These are phyloP conservation scores for Lamellibrachia satsuma DNA, from an alignment of 2,888 invertebrate genomes.

Conservation along the genomic window DNA sequence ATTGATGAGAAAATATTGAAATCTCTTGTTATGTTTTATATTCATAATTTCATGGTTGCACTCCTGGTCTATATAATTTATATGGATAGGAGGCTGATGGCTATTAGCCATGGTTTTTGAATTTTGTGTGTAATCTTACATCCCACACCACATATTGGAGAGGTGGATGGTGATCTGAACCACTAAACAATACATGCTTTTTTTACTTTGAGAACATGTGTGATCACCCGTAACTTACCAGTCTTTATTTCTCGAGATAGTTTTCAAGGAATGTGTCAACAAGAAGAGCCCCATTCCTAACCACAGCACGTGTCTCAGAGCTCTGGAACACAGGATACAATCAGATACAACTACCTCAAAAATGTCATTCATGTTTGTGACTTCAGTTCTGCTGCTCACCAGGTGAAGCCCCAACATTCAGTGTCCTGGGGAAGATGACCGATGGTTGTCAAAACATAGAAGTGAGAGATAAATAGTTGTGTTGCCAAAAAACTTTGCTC, in stretches of 20 bases:
- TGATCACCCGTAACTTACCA: slow-evolving; percentile 65
- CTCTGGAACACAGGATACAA: slow-evolving; percentile 38
- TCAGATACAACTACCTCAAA: not conserved
- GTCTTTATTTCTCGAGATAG: slow-evolving; percentile 87
- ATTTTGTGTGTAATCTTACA: too few species aligned
- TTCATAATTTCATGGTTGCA: too few species aligned
- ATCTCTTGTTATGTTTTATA: too few species aligned
- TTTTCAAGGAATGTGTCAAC: slow-evolving; percentile 83
- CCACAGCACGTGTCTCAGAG: slow-evolving; percentile 69
- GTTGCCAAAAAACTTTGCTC: not conserved
- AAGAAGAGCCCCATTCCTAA: slow-evolving; percentile 75
- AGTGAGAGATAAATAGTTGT: not conserved
- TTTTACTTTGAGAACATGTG: slow-evolving; percentile 24
- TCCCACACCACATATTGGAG: too few species aligned
- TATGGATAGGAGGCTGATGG: too few species aligned
- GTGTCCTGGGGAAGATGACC: not conserved
- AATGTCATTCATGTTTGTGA: not conserved
- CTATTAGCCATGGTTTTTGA: too few species aligned
- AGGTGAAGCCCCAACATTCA: not conserved
- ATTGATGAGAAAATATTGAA: too few species aligned
- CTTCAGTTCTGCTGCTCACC: not conserved
- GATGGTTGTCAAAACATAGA: not conserved
- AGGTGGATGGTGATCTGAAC: not conserved
- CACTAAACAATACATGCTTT: too few species aligned
- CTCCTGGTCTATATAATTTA: too few species aligned